phyloP scores from a whole-genome alignment of 37 sponge, comb jelly and placozoan species.

The Spongia lamella region DNA sequence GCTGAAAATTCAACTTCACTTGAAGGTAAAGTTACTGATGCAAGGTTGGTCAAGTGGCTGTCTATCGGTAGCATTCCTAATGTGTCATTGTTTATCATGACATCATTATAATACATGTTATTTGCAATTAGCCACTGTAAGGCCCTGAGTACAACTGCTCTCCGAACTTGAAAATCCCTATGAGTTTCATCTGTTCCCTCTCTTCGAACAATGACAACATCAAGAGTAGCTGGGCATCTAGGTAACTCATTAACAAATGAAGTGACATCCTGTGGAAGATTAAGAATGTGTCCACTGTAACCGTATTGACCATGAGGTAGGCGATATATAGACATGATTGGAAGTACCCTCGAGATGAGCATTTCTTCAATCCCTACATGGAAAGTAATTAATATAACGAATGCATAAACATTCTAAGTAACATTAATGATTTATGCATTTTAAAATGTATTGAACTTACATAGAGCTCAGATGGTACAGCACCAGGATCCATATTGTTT shows the following conservation, averaged over 20 bases:
- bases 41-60: neutral
- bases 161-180: conserved; percentile 20
- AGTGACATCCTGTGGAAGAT: conserved; percentile 34
- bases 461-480: no score
- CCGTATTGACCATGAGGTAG: conserved; percentile 26
- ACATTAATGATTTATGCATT: no score
- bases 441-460: no score
- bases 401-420: no score
- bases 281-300: conserved; percentile 30
- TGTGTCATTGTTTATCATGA: neutral
- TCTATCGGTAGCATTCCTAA: conserved; percentile 5
- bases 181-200: neutral
- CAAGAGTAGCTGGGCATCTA: neutral
- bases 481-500: no score
- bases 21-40: neutral
- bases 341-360: conserved; percentile 43
- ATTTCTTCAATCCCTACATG: conserved; percentile 48
- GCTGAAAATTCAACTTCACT: neutral
- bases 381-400: no score
- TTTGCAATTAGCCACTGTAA: conserved; percentile 18
- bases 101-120: conserved; percentile 13
- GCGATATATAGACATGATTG: conserved; percentile 37
- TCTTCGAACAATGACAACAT: neutral
- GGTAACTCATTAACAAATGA: conserved; percentile 10
- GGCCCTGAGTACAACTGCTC: conserved; percentile 7